Evolutionary conservation across 2,113 vertebrate genomes (phyloP), one percentile per base, ranked within the genome.

Genomic region (Rousettus leschenaultii): DNA sequence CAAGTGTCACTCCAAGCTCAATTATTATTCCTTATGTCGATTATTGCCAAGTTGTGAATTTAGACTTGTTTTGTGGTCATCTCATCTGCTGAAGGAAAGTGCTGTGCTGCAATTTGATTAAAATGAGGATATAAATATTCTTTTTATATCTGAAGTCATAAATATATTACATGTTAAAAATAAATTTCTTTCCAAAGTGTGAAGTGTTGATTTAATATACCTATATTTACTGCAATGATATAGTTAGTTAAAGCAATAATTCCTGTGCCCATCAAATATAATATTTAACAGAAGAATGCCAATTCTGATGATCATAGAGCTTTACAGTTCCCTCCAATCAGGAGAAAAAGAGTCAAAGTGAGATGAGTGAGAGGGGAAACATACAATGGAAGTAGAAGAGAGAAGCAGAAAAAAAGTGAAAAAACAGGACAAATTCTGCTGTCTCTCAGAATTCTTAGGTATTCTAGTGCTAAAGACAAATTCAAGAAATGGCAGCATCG

Each of bases 111-210:
- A 61, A 77, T 63, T 75, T 89, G 48, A 92, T 73, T 70, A 18
- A 94, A 73, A 77, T 59, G 6, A 55, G 13, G 12, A 75, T 43
- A 86, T 89, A 91, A 70, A 78, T 71, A 73, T 28, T 43, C 6
- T 28, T 74, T 83, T 96, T 71, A 78, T 83, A 92, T 74, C 40
- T 79, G 28, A 94, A 89, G 18, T 92, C 35, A 89, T 63, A 92
- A 61, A 38, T 22, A 38, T 53, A 55, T 61, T 22, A n/a, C 22
- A 68, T n/a, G n/a, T 87, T 84, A 55, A 73, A 95, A 74, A 96
- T 79, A 74, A 74, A 84, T 74, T 74, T 28, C 26, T 70, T 83
- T 78, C 35, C 53, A 38, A 66, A 57, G 65, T 65, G 18, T 65
- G 59, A 79, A 38, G 24, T 80, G 12, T 89, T 95, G 68, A 92